These are phyloP conservation scores for Sterrhoptilus dennistouni DNA, from an alignment of 2,113 vertebrate genomes.

Conservation along the genomic window DNA sequence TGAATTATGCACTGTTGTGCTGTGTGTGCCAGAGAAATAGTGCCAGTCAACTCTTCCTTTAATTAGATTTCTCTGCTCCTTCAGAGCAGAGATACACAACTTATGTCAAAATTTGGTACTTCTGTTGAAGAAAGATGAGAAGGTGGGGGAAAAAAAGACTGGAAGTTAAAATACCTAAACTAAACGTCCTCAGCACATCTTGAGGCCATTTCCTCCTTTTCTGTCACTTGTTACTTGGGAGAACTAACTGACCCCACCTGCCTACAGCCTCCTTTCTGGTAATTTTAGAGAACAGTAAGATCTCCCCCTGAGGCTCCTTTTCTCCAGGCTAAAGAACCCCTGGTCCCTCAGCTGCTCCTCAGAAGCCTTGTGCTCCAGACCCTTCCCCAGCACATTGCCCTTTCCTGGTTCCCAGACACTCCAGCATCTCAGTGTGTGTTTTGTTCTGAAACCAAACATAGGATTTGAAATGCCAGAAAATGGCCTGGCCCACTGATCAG, in stretches of 20 bases:
- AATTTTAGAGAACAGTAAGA: neutral
- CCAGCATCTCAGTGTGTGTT: neutral
- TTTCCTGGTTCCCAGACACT: neutral
- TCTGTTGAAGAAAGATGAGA: neutral
- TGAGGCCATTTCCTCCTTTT: neutral
- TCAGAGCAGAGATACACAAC: neutral
- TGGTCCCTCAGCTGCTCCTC: neutral
- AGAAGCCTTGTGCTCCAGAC: neutral
- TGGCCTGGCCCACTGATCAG: neutral
- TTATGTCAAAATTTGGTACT: neutral
- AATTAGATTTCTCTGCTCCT: neutral
- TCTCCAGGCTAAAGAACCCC: neutral
- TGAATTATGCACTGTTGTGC: neutral
- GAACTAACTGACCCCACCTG: neutral
- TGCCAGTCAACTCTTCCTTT: neutral
- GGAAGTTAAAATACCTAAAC: neutral
- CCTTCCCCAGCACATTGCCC: neutral
- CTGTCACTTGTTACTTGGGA: neutral
- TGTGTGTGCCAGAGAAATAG: neutral
- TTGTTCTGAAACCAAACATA: neutral
- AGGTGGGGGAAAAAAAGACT: neutral
- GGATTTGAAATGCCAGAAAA: accelerated
- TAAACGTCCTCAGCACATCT: neutral
- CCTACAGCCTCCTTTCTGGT: neutral
- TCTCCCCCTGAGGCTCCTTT: neutral